Conservation (phyloP, 1,140 invertebrate genomes). For the Philotrypesis tridentata region DNA sequence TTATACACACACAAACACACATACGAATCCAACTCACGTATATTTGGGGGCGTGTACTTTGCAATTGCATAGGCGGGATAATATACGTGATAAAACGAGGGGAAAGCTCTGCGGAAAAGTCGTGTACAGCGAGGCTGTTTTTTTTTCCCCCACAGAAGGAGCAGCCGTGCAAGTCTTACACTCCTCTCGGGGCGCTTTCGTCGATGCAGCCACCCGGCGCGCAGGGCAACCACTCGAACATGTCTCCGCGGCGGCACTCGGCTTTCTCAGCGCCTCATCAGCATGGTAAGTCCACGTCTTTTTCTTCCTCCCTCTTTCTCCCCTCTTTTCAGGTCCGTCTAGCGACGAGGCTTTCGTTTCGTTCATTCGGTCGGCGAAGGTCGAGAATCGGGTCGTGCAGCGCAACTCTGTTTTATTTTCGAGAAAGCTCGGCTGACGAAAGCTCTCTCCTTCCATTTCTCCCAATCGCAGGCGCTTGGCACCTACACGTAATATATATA, state of each 20-base stretch:
- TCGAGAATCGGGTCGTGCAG: neutral
- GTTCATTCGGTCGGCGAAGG: neutral
- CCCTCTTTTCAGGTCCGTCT: constrained; percentile 16
- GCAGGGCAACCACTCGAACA: constrained; percentile 73
- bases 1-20: neutral
- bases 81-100: neutral
- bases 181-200: constrained; percentile 87
- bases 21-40: too few relatives aligned
- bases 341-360: neutral
- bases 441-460: neutral
- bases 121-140: neutral
- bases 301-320: constrained; percentile 35
- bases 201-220: constrained; percentile 88
- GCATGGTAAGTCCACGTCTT: constrained; percentile 66
- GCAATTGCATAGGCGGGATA: neutral
- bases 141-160: constrained; percentile 64
- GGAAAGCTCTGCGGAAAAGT: constrained; percentile 1
- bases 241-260: constrained; percentile 71
- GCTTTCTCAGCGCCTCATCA: constrained; percentile 73
- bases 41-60: neutral
- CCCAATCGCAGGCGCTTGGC: too few relatives aligned
- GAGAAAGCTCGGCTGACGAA: neutral
- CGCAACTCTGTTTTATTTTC: neutral
- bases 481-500: too few relatives aligned
- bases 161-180: constrained; percentile 80